Evolutionary conservation across 1,140 invertebrate species (phyloP), one percentile per base, ranked within the genome.

Genomic region (Thrips palmi): DNA sequence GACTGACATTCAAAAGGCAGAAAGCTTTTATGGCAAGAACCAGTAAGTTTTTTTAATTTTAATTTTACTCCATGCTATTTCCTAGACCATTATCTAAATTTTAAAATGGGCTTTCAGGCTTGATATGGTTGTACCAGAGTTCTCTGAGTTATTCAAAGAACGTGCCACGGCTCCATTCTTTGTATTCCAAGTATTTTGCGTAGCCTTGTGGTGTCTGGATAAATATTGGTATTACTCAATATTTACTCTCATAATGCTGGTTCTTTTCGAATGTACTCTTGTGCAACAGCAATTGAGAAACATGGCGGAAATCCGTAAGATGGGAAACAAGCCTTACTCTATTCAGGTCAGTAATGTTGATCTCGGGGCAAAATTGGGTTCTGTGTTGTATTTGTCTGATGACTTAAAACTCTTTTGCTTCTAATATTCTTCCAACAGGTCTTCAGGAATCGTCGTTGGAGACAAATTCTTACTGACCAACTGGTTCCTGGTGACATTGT

Each of bases 271-370:
- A 57, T 96, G 88, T 45, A 97, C 92, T 4, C 67, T 99, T 19
- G 94, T 99, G 1, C 91, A 97, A 50, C 94, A 99, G 53, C 96
- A 99, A 54, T 52, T 98, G 4, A 64, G 84, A 46, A 98, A 99
- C 56, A 94, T 99, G 87, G 77, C 87, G n/a, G 92, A 97, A 63
- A 97, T 99, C 46, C 67, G 93, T n/a, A 92, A 96, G 63, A 98
- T 99, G 94, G 94, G 93, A 12, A 97, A 93, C 48, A 93, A 93
- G 60, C 88, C 92, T 0, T 94, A 93, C 53, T 68, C 72, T 40
- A 81, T 97, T 45, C 76, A 74, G 62, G 75, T 78, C 53, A 43
- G 49, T 27, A n/a, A 17, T 24, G 30, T n/a, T 28, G 11, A 15
- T 30, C n/a, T 11, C 14, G 7, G 10, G 4, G 4, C 25, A 45